phyloP scores from a whole-genome alignment of 2,888 invertebrate genomes.

The Coelogynopora nodosa region DNA sequence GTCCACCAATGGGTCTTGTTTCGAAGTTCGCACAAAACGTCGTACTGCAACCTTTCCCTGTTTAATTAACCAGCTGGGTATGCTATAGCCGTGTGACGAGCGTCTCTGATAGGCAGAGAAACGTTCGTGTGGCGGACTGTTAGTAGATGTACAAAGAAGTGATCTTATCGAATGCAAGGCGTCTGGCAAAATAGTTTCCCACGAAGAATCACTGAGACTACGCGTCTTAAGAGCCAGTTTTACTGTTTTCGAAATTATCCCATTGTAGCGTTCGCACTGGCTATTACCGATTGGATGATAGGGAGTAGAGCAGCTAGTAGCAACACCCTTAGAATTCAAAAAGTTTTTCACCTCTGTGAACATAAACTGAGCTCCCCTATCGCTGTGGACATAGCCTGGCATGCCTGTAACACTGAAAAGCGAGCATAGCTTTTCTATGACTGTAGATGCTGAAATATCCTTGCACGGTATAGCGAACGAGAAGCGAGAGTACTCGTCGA shows the following conservation, averaged over 20 bases:
- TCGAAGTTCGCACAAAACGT: slow-evolving; percentile 2
- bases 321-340: neutral
- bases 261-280: slow-evolving; percentile 39
- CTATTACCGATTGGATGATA: slow-evolving; percentile 11
- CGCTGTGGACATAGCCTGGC: neutral
- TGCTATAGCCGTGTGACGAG: neutral
- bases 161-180: slow-evolving; percentile 31
- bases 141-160: slow-evolving; percentile 36
- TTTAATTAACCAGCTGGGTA: slow-evolving; percentile 29
- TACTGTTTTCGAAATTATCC: slow-evolving; percentile 37
- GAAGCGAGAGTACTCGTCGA: neutral
- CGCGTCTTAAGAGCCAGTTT: slow-evolving; percentile 27
- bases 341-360: neutral
- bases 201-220: slow-evolving; percentile 16
- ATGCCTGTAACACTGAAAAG: neutral
- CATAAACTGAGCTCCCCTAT: neutral
- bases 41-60: slow-evolving; percentile 17
- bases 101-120: slow-evolving; percentile 33
- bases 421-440: neutral
- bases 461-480: neutral
- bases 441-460: neutral
- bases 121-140: slow-evolving; percentile 27
- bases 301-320: neutral
- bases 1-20: slow-evolving; percentile 21
- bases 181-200: slow-evolving; percentile 37